Conservation (phyloP, 2,888 invertebrate genomes). For the Blera fallax region DNA sequence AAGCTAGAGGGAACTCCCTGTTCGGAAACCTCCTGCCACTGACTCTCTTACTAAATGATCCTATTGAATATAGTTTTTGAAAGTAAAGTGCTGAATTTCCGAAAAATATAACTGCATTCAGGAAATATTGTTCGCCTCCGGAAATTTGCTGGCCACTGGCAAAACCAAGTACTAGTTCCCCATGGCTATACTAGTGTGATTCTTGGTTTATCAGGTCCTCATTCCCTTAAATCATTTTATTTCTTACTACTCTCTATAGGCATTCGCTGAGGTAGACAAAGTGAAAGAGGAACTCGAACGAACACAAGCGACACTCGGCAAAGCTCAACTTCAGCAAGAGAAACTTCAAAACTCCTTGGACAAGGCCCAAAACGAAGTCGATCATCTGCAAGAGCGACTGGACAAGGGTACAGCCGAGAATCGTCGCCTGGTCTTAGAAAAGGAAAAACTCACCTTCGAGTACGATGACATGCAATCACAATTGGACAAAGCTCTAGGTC, state of each 20-base stretch:
- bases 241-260: slow-evolving; percentile 77
- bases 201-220: too few relatives aligned
- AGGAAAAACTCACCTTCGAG: slow-evolving; percentile 94
- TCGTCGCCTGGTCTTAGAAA: slow-evolving; percentile 89
- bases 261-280: slow-evolving; percentile 92
- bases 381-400: slow-evolving; percentile 93
- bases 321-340: slow-evolving; percentile 95
- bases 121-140: too few relatives aligned
- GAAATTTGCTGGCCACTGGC: too few relatives aligned
- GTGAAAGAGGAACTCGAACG: slow-evolving; percentile 93
- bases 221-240: background rate
- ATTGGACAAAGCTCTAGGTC: slow-evolving; percentile 94
- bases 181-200: too few relatives aligned
- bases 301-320: slow-evolving; percentile 93
- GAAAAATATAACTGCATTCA: too few relatives aligned
- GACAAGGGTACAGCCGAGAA: slow-evolving; percentile 92
- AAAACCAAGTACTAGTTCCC: too few relatives aligned
- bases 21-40: too few relatives aligned
- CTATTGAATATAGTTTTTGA: too few relatives aligned
- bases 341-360: slow-evolving; percentile 94
- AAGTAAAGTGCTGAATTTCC: too few relatives aligned
- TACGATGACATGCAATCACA: slow-evolving; percentile 95
- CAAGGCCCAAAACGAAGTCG: slow-evolving; percentile 94
- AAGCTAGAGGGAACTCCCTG: too few relatives aligned
- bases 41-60: too few relatives aligned